Base-by-base conservation (phyloP, 2,797 vertebrate genomes). In the Tangara arthus region DNA sequence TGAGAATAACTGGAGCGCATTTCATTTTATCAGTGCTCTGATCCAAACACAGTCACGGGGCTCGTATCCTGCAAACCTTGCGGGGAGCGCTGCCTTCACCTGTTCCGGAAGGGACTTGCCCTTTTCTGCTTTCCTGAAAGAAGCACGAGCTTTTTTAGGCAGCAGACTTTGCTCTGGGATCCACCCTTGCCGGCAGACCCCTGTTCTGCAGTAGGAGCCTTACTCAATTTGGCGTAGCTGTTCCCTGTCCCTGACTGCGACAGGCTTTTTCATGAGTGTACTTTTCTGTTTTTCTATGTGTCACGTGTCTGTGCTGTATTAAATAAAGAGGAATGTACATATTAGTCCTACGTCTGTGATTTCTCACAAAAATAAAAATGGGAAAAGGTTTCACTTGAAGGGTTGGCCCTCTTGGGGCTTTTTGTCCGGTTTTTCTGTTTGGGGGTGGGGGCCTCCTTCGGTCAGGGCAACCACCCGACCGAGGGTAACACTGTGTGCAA, bases 321-420 rank as follows among this genome's bases (percentile, higher is more conserved):
- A 96, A 98, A 98, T 98, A 98, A 98, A 98, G 96, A 98, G 92
- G 97, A 98, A 97, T 98, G 98, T 98, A 98, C 96, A 98, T 98
- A 98, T 60, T 70, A 72, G 32, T 52, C n/a, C 46, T 0, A 60
- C 65, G 69, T 95, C 82, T 53, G 50, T 52, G 50, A 32, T 53
- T 53, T 88, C 68, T 94, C 34, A 42, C 22, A 35, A 63, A 49
- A 75, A 32, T 8, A n/a, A 53, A 60, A 34, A 50, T 5, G 17
- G 12, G 6, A 10, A 28, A 56, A 57, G 5, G 15, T 24, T 60
- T 61, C 7, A 2, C 4, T 26, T 5, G 2, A 8, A 37, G 12
- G 24, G 27, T 2, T 44, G 39, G 13, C 2, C 4, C 3, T 11
- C 5, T 9, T 5, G 21, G 18, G 21, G 8, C 2, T 46, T 41